Evolutionary conservation across 2,113 vertebrate species (phyloP).

Genomic region (Gymnarchus niloticus): DNA sequence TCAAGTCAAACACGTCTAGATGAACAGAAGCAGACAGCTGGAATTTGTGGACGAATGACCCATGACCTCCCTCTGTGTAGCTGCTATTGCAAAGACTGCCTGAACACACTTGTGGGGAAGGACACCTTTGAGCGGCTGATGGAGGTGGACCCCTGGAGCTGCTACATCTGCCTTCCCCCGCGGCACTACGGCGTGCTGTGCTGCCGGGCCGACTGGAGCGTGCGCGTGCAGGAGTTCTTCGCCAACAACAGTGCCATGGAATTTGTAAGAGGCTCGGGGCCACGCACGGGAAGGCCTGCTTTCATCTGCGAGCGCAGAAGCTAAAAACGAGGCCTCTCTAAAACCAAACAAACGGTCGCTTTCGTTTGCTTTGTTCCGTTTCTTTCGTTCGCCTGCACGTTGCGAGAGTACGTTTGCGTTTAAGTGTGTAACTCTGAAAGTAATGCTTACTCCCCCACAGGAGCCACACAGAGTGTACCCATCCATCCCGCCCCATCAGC

Average conservation of each 20-base stretch:
- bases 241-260: conserved; percentile 75
- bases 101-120: conserved; percentile 75
- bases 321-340: too few species aligned
- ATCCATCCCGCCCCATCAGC: conserved; percentile 68
- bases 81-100: conserved; percentile 90
- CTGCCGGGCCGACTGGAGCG: conserved; percentile 80
- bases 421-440: neutral
- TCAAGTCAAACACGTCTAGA: neutral
- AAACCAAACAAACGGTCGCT: too few species aligned
- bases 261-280: conserved; percentile 64
- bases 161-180: conserved; percentile 79
- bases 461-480: conserved; percentile 87
- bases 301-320: too few species aligned
- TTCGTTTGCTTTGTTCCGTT: too few species aligned
- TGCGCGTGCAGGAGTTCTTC: conserved; percentile 82
- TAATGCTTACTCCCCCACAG: conserved; percentile 45
- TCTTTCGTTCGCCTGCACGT: too few species aligned
- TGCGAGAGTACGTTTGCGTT: neutral
- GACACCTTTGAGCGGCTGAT: conserved; percentile 70
- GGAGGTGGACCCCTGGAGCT: conserved; percentile 85
- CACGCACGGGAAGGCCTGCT: too few species aligned
- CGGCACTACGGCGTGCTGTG: conserved; percentile 65
- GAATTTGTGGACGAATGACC: neutral
- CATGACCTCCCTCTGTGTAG: conserved; percentile 45
- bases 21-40: neutral